phyloP scores from a whole-genome alignment of 2,888 invertebrate species.

The Yponomeuta evonymella region DNA sequence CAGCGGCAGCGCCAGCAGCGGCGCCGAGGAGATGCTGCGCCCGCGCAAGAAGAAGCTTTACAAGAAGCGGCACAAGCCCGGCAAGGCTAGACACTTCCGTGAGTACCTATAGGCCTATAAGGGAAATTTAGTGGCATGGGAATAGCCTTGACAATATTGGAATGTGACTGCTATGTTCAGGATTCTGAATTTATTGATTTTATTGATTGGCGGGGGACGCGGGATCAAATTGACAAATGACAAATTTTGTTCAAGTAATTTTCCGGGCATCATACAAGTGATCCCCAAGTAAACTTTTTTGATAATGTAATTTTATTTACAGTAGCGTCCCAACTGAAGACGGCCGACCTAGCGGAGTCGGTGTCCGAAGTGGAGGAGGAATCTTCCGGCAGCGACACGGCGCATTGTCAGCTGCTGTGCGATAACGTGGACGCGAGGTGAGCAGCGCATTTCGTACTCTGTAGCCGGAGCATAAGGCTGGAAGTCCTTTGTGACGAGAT shows the following conservation, averaged over 20 bases:
- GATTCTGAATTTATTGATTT: too few species aligned
- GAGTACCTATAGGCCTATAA: conserved; percentile 34
- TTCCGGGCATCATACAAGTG: too few species aligned
- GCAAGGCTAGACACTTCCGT: conserved; percentile 65
- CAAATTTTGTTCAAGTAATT: too few species aligned
- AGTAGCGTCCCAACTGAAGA: conserved; percentile 61
- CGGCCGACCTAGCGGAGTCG: conserved; percentile 73
- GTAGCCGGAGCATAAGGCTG: neutral
- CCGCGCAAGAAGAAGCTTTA: conserved; percentile 79
- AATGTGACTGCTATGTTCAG: too few species aligned
- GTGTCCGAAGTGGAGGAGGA: conserved; percentile 79
- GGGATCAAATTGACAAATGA: too few species aligned
- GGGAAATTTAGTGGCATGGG: neutral
- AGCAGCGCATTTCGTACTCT: conserved; percentile 16
- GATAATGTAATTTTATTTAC: conserved; percentile 19
- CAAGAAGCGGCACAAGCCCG: conserved; percentile 78
- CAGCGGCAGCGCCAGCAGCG: conserved; percentile 69
- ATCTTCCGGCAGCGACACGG: conserved; percentile 74
- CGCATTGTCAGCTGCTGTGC: conserved; percentile 65
- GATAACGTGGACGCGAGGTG: conserved; percentile 69
- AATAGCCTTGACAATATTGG: too few species aligned
- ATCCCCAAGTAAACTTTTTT: too few species aligned
- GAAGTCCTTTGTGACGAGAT: too few species aligned
- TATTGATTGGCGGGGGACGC: too few species aligned
- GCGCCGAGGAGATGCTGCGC: conserved; percentile 63